Conservation (phyloP, 30 jellyfish, hydroid and myxozoan genomes). For the Cassiopea andromeda region DNA sequence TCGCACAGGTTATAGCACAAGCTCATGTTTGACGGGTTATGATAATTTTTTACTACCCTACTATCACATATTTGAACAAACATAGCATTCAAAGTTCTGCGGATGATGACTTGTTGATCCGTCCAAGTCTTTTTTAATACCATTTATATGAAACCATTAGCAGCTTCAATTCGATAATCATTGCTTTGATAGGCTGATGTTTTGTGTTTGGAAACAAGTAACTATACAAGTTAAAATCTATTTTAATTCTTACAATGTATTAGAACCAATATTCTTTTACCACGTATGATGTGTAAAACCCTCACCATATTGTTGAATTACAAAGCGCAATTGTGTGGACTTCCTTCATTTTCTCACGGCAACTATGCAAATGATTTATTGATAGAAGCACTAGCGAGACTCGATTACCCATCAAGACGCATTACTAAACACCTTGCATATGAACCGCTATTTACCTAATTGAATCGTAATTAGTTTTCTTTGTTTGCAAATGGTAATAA, state of each 20-base stretch:
- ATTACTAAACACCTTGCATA: constrained; percentile 13
- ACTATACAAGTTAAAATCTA: neutral
- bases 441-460: neutral
- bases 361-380: neutral
- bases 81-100: too few species aligned
- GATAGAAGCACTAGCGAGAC: neutral
- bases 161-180: too few species aligned
- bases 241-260: neutral
- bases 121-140: too few species aligned
- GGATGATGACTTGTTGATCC: too few species aligned
- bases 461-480: constrained; percentile 1
- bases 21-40: too few species aligned
- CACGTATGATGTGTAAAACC: neutral
- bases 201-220: neutral
- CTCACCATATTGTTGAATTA: neutral
- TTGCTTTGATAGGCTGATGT: too few species aligned
- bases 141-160: too few species aligned
- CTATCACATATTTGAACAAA: too few species aligned
- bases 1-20: too few species aligned
- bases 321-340: neutral
- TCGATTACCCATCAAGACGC: neutral
- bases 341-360: constrained; percentile 13
- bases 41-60: too few species aligned
- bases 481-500: constrained; percentile 30
- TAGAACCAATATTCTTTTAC: too few species aligned